Evolutionary conservation across 2,888 invertebrate species (phyloP).

Genomic region (Zygogramma bicolorata): DNA sequence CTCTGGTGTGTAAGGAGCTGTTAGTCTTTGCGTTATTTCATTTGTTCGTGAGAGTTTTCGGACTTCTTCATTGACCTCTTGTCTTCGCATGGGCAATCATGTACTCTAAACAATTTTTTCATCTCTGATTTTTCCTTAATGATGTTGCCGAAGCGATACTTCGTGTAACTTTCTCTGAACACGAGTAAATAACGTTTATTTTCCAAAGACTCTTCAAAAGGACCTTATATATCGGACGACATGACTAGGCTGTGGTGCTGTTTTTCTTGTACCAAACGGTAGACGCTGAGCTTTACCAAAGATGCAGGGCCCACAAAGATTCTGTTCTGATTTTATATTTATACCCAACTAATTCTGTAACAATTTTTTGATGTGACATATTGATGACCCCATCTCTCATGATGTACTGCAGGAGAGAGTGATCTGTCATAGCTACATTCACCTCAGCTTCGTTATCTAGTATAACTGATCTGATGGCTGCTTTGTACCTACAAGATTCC

Average conservation of each 20-base stretch:
- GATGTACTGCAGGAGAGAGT: background rate
- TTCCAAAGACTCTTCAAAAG: background rate
- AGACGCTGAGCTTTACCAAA: background rate
- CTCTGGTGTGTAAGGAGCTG: background rate
- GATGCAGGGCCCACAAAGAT: background rate
- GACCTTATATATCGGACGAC: background rate
- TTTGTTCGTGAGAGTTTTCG: slow-evolving; percentile 40
- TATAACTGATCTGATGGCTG: background rate
- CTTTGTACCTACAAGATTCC: background rate
- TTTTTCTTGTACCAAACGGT: background rate
- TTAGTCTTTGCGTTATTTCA: slow-evolving; percentile 31
- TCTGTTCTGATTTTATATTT: background rate
- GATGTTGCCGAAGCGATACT: background rate
- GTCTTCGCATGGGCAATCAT: slow-evolving; percentile 46
- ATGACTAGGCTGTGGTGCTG: background rate
- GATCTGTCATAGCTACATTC: background rate
- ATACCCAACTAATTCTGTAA: no score
- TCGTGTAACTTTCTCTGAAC: background rate
- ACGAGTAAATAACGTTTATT: background rate
- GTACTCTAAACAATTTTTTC: slow-evolving; percentile 40
- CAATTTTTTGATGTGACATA: no score
- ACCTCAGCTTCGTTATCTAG: background rate
- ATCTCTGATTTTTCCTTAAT: slow-evolving; percentile 42
- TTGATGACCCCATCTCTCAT: background rate
- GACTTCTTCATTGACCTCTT: slow-evolving; percentile 48